These are phyloP conservation scores for Prenolepis imparis DNA, from an alignment of 2,888 invertebrate genomes.

Conservation along the genomic window DNA sequence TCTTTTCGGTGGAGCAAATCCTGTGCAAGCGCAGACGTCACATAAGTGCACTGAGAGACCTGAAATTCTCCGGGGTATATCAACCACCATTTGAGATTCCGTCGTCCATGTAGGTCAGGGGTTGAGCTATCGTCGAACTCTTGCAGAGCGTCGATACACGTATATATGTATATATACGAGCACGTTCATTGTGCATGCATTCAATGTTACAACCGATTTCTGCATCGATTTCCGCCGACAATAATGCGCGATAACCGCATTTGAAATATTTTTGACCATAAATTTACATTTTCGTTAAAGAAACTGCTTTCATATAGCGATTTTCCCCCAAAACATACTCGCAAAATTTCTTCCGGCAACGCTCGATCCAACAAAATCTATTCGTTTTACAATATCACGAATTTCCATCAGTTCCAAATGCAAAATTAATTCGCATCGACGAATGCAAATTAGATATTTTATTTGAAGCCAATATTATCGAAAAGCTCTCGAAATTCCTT, in stretches of 20 bases:
- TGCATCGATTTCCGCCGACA: not conserved
- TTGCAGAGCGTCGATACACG: conserved; percentile 4
- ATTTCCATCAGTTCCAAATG: not conserved
- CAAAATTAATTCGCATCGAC: not conserved
- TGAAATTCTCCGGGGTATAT: conserved; percentile 65
- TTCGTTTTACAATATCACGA: not conserved
- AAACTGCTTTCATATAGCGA: not conserved
- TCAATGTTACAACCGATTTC: conserved; percentile 39
- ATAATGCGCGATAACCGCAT: conserved; percentile 16
- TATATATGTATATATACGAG: not conserved
- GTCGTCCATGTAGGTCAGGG: conserved; percentile 62
- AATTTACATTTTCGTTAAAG: not conserved
- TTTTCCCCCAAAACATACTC: not conserved
- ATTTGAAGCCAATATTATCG: not conserved
- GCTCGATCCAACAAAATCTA: not conserved
- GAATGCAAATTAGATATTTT: not conserved
- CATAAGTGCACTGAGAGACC: conserved; percentile 42
- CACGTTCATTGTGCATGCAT: conserved; percentile 29
- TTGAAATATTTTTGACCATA: conserved; percentile 10
- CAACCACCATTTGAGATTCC: conserved; percentile 57
- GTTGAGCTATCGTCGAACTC: conserved; percentile 42
- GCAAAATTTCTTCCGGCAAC: not conserved
- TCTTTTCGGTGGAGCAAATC: conserved; percentile 59
- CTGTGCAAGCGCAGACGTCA: conserved; percentile 33
- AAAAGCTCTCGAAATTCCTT: not conserved